These are phyloP conservation scores for Tribolium madens DNA, from an alignment of 1,140 invertebrate species.

Conservation along the genomic window DNA sequence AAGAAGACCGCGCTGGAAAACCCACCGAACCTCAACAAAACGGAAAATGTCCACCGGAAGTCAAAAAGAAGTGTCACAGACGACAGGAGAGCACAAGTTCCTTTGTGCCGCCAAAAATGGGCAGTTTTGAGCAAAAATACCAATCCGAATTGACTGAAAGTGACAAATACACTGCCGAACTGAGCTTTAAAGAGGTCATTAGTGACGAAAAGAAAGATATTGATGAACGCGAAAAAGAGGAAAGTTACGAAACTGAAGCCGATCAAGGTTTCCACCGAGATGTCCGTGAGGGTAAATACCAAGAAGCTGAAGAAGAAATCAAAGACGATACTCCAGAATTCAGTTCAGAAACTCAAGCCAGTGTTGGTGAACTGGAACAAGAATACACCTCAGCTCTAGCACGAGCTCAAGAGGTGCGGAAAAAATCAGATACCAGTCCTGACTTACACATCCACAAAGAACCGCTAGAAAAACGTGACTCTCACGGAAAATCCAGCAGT, in stretches of 20 bases:
- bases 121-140: constrained; percentile 50
- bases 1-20: constrained; percentile 70
- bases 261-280: constrained; percentile 65
- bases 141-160: constrained; percentile 61
- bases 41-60: constrained; percentile 65
- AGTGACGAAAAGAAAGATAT: constrained; percentile 66
- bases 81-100: constrained; percentile 70
- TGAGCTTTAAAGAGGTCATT: constrained; percentile 66
- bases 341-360: constrained; percentile 54
- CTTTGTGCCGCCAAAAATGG: constrained; percentile 60
- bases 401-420: constrained; percentile 50
- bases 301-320: constrained; percentile 59
- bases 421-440: constrained; percentile 45
- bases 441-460: constrained; percentile 55
- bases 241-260: constrained; percentile 65
- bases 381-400: constrained; percentile 54
- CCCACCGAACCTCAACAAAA: constrained; percentile 68
- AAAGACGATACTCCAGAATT: constrained; percentile 64
- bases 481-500: constrained; percentile 62
- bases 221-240: constrained; percentile 65
- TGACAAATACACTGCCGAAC: constrained; percentile 63
- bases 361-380: constrained; percentile 55
- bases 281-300: constrained; percentile 58
- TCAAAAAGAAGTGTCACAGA: constrained; percentile 69
- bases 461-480: constrained; percentile 61